Conservation (phyloP, 2,113 vertebrate species). For the Myrmecobius fasciatus region DNA sequence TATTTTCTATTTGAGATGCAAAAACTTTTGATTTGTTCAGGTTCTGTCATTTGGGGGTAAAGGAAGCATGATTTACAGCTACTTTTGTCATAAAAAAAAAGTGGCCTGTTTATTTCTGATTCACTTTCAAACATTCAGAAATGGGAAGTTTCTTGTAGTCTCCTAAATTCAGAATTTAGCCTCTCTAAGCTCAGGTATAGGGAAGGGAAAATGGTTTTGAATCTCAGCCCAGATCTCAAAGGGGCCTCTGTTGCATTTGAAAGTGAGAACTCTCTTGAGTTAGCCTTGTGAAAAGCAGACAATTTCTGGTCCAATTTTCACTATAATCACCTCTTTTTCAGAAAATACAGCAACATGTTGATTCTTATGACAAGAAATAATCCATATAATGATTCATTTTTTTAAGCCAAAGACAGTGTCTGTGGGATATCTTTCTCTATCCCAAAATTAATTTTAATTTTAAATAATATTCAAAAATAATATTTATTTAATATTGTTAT, state of each 20-base stretch:
- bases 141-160: conserved; percentile 21
- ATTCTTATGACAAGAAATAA: not conserved
- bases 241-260: not conserved
- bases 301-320: conserved; percentile 39
- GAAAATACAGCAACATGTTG: not conserved
- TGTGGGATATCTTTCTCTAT: not conserved
- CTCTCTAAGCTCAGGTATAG: conserved; percentile 49
- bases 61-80: conserved; percentile 55
- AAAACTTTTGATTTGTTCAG: conserved; percentile 71
- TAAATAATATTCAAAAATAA: not conserved
- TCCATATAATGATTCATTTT: conserved; percentile 6
- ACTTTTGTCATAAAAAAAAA: conserved; percentile 46
- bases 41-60: conserved; percentile 12
- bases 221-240: conserved; percentile 46
- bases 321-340: conserved; percentile 1
- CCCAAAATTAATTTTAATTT: not conserved
- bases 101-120: conserved; percentile 61
- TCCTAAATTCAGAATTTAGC: conserved; percentile 55
- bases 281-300: not conserved
- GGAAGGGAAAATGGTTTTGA: conserved; percentile 54
- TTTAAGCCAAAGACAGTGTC: not conserved
- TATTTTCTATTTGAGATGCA: conserved; percentile 61
- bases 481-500: not conserved
- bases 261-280: not conserved
- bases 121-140: conserved; percentile 60